These are phyloP conservation scores for Oasisia sp. DNA, from an alignment of 2,888 invertebrate genomes.

Conservation along the genomic window DNA sequence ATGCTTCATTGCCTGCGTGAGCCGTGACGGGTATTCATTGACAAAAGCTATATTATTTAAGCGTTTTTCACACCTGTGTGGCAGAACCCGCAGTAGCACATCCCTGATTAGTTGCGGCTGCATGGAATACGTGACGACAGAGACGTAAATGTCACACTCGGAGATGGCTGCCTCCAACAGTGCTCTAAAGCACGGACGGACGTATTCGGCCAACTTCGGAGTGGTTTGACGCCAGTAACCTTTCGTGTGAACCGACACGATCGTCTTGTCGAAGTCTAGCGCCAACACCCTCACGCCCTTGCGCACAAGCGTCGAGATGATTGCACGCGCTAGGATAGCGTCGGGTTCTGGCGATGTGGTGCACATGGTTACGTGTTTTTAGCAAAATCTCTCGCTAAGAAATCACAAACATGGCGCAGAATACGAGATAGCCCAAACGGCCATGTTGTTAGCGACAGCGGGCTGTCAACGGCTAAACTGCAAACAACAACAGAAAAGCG, in stretches of 20 bases:
- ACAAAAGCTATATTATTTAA: background rate
- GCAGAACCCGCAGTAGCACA: constrained; percentile 44
- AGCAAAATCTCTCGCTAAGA: background rate
- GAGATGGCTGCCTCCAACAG: constrained; percentile 51
- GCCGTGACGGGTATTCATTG: background rate
- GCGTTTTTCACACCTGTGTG: constrained; percentile 30
- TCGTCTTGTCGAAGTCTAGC: constrained; percentile 60
- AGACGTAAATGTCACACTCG: constrained; percentile 46
- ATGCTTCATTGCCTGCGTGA: background rate
- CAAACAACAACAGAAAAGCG: background rate
- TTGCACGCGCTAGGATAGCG: constrained; percentile 31
- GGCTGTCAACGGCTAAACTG: background rate
- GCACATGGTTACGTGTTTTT: background rate
- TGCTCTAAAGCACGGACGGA: constrained; percentile 56
- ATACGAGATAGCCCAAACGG: background rate
- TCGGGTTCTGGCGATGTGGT: constrained; percentile 24
- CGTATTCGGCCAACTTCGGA: constrained; percentile 50
- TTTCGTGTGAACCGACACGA: constrained; percentile 58
- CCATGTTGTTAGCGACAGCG: background rate
- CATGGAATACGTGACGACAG: constrained; percentile 58
- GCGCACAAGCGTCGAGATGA: constrained; percentile 47
- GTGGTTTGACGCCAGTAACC: constrained; percentile 56
- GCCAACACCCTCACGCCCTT: constrained; percentile 58
- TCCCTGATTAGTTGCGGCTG: constrained; percentile 57
- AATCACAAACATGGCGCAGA: constrained; percentile 7